A percentile compares a stretch with the other conserved stretches of the same genome.
Evolutionary conservation across 2,888 invertebrate genomes (phyloP).

Genomic region (Balanococcus diminutus): DNA sequence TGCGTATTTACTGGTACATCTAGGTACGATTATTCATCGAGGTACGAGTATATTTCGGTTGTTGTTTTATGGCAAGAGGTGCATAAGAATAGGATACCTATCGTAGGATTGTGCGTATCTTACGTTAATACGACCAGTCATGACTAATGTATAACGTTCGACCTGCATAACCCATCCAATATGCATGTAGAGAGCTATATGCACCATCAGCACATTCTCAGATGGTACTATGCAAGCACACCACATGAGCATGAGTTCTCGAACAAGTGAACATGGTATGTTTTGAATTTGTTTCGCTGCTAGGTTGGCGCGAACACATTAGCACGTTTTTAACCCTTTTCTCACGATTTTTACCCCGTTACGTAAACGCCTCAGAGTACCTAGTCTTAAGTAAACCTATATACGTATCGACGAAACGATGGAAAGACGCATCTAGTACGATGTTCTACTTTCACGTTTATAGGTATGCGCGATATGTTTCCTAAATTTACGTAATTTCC

Average conservation of each 20-base stretch:
- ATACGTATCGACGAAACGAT: not conserved
- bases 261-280: not conserved
- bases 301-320: slow-evolving; percentile 1
- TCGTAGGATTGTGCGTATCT: not conserved
- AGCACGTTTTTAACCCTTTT: slow-evolving; percentile 39
- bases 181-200: not conserved
- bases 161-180: not conserved
- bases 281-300: not conserved
- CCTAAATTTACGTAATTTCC: not conserved
- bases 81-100: too few relatives aligned
- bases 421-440: slow-evolving; percentile 11
- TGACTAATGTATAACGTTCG: slow-evolving; percentile 26
- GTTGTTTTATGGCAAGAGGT: not conserved
- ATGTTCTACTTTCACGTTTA: slow-evolving; percentile 28
- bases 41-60: not conserved
- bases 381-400: not conserved
- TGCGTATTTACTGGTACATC: not conserved
- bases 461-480: not conserved
- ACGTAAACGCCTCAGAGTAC: not conserved
- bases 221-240: not conserved
- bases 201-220: not conserved
- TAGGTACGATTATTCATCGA: slow-evolving; percentile 7
- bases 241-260: not conserved
- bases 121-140: slow-evolving; percentile 10
- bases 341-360: slow-evolving; percentile 41